Evolutionary conservation across 53 echinoderm and acorn worm species (phyloP).

Genomic region (Apostichopus leukothele): DNA sequence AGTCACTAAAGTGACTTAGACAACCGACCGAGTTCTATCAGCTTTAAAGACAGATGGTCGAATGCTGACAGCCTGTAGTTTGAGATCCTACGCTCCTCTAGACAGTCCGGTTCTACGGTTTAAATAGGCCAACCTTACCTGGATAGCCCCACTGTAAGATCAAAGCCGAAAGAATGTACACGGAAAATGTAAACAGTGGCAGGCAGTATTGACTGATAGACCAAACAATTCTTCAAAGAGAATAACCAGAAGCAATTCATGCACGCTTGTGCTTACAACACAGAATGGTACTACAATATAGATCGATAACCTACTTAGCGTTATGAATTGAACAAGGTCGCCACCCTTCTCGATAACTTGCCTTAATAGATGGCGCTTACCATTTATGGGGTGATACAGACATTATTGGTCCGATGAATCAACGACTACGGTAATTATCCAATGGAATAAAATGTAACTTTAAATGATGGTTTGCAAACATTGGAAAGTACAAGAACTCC

Average conservation of each 20-base stretch:
- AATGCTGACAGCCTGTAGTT: too few relatives aligned
- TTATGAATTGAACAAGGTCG: slow-evolving; percentile 13
- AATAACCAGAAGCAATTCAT: slow-evolving; percentile 11
- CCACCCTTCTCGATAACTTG: slow-evolving; percentile 28
- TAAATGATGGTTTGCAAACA: too few relatives aligned
- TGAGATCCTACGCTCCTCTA: too few relatives aligned
- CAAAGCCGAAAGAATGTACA: not conserved
- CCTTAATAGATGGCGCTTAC: not conserved
- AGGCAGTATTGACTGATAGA: slow-evolving; percentile 28
- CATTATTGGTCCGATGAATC: too few relatives aligned
- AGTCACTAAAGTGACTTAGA: too few relatives aligned
- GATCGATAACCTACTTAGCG: slow-evolving; percentile 26
- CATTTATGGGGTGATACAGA: not conserved
- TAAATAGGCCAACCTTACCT: too few relatives aligned
- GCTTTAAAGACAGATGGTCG: too few relatives aligned
- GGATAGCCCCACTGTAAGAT: not conserved
- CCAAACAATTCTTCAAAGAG: slow-evolving; percentile 24
- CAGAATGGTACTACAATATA: not conserved
- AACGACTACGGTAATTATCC: too few relatives aligned
- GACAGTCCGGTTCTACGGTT: too few relatives aligned
- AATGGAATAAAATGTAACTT: too few relatives aligned
- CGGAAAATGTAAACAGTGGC: slow-evolving; percentile 7
- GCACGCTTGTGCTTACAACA: not conserved
- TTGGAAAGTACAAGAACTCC: too few relatives aligned
- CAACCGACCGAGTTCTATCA: too few relatives aligned